Percentiles rank a stretch among this genome's conserved stretches.
These are phyloP conservation scores for Microcebus ravelobensis DNA, from an alignment of 2,113 vertebrate species.

Conservation along the genomic window DNA sequence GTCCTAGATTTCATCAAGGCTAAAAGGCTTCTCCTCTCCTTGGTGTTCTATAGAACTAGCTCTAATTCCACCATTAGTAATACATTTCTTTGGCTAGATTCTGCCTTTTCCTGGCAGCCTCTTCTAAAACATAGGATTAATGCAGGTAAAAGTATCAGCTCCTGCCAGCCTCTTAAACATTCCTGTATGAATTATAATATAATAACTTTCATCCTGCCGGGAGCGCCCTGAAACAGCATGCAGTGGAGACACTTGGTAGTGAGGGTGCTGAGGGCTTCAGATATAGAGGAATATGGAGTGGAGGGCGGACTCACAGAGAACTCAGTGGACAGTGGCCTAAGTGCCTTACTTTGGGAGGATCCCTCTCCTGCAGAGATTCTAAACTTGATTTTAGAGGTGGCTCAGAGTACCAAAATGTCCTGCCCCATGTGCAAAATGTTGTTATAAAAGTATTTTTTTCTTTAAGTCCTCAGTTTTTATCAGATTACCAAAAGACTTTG, in stretches of 20 bases:
- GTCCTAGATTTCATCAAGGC: background rate
- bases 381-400: background rate
- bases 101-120: background rate
- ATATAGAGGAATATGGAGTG: rapidly evolving
- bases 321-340: too few relatives aligned
- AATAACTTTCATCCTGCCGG: background rate
- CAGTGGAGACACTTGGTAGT: rapidly evolving
- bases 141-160: background rate
- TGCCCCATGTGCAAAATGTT: background rate
- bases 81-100: slow-evolving; percentile 35
- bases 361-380: background rate
- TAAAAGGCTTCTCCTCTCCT: background rate
- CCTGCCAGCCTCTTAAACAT: background rate
- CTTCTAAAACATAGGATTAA: background rate
- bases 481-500: background rate
- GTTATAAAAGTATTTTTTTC: background rate
- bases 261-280: background rate
- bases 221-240: background rate
- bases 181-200: background rate
- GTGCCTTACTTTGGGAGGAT: background rate
- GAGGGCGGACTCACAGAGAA: background rate
- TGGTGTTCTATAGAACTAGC: background rate
- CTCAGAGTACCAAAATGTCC: background rate
- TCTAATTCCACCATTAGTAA: background rate
- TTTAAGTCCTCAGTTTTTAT: background rate